Evolutionary conservation across 2,888 invertebrate genomes (phyloP), one percentile per base, ranked within the genome.

Genomic region (Sphaeridia pumilis): DNA sequence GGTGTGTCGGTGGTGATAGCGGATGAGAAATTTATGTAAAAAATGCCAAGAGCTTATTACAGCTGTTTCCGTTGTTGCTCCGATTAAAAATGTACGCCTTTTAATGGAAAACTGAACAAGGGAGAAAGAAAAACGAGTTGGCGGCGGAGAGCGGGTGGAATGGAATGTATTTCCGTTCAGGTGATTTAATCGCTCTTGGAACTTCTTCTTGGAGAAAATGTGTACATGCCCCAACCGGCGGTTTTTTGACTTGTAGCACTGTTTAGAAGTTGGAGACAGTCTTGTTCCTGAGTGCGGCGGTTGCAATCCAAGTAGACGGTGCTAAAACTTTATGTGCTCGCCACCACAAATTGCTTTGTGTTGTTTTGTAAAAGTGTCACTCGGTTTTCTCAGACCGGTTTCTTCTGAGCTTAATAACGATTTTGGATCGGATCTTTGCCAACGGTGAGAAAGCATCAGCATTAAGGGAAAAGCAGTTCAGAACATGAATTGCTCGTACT

Each of bases 111-210:
- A 31, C 10, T 31, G 31, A 14, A 31, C 31, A 14, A 31, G 10
- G 31, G 14, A 14, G 31, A 7, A 14, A 31, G 31, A 31, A 10
- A 31, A 7, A 7, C 7, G 7, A 31, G 31, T 31, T 14, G 14
- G 31, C 7, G 31, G 14, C 7, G 31, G 31, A 31, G 7, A 10
- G 31, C 31, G 38, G 7, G 38, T 17, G 38, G 38, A 17, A 5
- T 38, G 38, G 38, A 38, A 38, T 38, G 38, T 20, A 20, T 38
- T 38, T 38, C 38, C 38, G 38, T 38, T 20, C 38, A 38, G 38
- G 38, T 38, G 38, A 38, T 38, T 5, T 17, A 38, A 17, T 38
- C 38, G 20, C 17, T 20, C 12, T 17, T 20, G 12, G 12, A 20
- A 38, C 38, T 14, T 5, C 10, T 31, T 31, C 14, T 14, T 7